phyloP scores from a whole-genome alignment of 37 sponge, comb jelly and placozoan species.

The Aplysina aerophoba region DNA sequence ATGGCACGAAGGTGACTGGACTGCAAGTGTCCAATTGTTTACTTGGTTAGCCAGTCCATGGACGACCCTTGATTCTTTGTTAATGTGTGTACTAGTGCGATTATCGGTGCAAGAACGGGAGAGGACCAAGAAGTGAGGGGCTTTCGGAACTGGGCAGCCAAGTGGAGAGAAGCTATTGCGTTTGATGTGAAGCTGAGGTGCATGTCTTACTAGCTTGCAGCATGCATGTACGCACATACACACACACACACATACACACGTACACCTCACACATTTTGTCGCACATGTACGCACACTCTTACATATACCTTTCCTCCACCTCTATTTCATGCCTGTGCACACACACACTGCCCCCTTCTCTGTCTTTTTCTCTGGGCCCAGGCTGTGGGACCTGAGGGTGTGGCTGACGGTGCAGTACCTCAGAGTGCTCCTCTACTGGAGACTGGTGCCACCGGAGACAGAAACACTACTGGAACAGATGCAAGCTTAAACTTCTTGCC shows the following conservation, averaged over 20 bases:
- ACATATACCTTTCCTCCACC: too few relatives aligned
- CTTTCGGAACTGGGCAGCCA: background rate
- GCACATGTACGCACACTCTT: background rate
- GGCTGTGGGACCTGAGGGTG: background rate
- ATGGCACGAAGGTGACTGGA: constrained; percentile 66
- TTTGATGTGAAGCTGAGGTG: constrained; percentile 37
- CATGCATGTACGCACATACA: background rate
- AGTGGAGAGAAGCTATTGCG: constrained; percentile 32
- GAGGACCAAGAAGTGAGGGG: constrained; percentile 8
- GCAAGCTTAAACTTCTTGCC: background rate
- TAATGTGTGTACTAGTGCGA: constrained; percentile 31
- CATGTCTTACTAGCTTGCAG: background rate
- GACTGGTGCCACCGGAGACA: constrained; percentile 23
- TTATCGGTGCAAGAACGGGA: constrained; percentile 26
- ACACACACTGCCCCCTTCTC: background rate
- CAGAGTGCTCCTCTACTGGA: constrained; percentile 20
- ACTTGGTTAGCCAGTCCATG: background rate
- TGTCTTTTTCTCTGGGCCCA: background rate
- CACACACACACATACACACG: too few relatives aligned
- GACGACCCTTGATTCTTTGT: background rate
- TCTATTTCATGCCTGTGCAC: too few relatives aligned
- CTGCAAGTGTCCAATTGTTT: background rate
- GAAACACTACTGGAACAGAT: constrained; percentile 2
- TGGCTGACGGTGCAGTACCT: constrained; percentile 11
- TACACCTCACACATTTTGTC: background rate